phyloP scores from a whole-genome alignment of 2,113 vertebrate species.

The Atherinomorus stipes region DNA sequence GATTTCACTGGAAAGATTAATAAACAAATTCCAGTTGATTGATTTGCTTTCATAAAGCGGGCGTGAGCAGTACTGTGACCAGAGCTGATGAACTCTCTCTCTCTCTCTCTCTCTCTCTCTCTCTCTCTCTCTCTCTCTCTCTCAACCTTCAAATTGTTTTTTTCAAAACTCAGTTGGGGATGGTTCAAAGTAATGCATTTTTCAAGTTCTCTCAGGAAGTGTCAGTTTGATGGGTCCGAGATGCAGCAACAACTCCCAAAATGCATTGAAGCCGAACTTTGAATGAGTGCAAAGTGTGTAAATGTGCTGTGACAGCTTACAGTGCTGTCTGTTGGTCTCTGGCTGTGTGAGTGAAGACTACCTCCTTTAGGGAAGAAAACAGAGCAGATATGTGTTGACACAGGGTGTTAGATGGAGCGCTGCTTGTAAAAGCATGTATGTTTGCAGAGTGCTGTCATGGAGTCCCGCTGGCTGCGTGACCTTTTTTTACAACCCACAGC shows the following conservation, averaged over 20 bases:
- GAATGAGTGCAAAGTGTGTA: slow-evolving; percentile 55
- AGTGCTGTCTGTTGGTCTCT: slow-evolving; percentile 47
- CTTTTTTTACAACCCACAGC: slow-evolving; percentile 26
- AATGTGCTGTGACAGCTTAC: slow-evolving; percentile 62
- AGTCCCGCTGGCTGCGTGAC: slow-evolving; percentile 26
- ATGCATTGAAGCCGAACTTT: slow-evolving; percentile 47
- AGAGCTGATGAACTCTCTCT: slow-evolving; percentile 13
- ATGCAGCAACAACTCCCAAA: slow-evolving; percentile 42
- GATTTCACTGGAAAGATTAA: slow-evolving; percentile 47
- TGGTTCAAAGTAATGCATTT: slow-evolving; percentile 51
- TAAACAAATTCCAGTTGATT: slow-evolving; percentile 48
- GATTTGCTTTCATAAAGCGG: slow-evolving; percentile 52
- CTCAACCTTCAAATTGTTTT: slow-evolving; percentile 50
- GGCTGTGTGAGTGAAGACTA: slow-evolving; percentile 47
- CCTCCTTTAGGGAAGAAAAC: slow-evolving; percentile 52
- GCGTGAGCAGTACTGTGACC: slow-evolving; percentile 26
- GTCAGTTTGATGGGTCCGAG: slow-evolving; percentile 60
- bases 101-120: background rate
- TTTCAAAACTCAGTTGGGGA: slow-evolving; percentile 32
- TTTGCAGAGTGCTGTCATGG: slow-evolving; percentile 21
- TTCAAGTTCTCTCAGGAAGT: slow-evolving; percentile 52
- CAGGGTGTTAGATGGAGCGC: slow-evolving; percentile 44
- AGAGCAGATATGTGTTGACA: slow-evolving; percentile 64
- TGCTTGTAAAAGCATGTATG: slow-evolving; percentile 32
- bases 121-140: background rate